Base-by-base conservation (phyloP, 2,113 vertebrate genomes). In the Dicentrarchus labrax region DNA sequence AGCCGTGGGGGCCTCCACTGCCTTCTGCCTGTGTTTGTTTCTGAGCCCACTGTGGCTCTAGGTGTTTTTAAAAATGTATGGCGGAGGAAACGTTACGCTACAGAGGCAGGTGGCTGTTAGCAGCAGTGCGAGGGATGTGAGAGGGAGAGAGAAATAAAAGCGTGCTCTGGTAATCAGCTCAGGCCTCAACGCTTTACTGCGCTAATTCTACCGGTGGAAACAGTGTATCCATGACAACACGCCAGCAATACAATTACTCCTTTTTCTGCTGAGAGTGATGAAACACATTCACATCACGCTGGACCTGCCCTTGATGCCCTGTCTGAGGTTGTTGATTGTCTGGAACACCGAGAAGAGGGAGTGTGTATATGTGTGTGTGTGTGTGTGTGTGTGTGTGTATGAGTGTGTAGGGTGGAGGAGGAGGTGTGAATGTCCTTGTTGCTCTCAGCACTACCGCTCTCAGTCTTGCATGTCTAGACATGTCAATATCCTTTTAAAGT, bases 151-250 rank as follows among this genome's bases (percentile, higher is more conserved):
- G 78, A 69, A 67, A 75, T 64, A 83, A 85, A 61, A 72, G 74
- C 30, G 51, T 50, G 43, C 80, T 66, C 41, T 66, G 48, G 64
- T 86, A 90, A 91, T 93, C 87, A 88, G 82, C 89, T 82, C 89
- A 79, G 69, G 88, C 76, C 84, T 84, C 86, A 50, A 81, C 75
- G 73, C 85, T 88, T 92, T 88, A 86, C 88, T 78, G 91, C 80
- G 45, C 88, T 91, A 93, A 93, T 91, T 93, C 90, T 82, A 86
- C 80, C 24, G 39, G 71, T 72, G 81, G 84, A 91, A 84, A 82
- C 70, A 24, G 83, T 3, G 92, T 94, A 91, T 91, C 92, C 92
- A 94, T 95, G 94, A 92, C 94, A 94, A 95, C 94, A 78, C 65
- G 73, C 73, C 60, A 51, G 89, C 88, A 89, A 91, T 90, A 89